A percentile compares a stretch with the other conserved stretches of the same genome.
Conservation (phyloP, 1,140 invertebrate species). For the Papilio dardanus region DNA sequence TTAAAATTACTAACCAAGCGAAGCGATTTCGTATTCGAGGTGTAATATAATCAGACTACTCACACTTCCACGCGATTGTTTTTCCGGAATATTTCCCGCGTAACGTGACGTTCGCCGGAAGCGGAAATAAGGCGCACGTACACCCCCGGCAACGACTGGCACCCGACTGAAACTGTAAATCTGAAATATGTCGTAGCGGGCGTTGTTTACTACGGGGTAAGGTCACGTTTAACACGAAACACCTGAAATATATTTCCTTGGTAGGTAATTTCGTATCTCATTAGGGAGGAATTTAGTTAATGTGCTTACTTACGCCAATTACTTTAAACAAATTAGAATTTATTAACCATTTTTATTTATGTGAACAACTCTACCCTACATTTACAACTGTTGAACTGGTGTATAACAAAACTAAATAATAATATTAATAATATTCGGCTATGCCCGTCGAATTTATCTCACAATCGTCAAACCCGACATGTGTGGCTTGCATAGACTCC, state of each 20-base stretch:
- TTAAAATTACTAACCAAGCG: background rate
- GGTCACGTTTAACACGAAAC: slow-evolving; percentile 22
- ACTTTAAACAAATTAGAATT: too few species aligned
- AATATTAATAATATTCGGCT: too few species aligned
- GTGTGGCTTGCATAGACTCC: too few species aligned
- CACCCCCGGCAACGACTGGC: slow-evolving; percentile 17
- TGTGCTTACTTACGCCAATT: background rate
- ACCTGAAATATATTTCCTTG: background rate
- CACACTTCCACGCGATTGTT: slow-evolving; percentile 10
- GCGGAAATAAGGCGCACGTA: background rate
- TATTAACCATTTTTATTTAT: too few species aligned
- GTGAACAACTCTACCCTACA: background rate
- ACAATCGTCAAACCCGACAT: too few species aligned
- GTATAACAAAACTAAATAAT: too few species aligned
- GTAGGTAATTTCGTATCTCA: slow-evolving; percentile 9
- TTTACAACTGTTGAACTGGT: too few species aligned
- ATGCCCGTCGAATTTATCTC: too few species aligned
- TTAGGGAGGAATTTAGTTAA: slow-evolving; percentile 6
- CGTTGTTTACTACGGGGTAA: slow-evolving; percentile 28
- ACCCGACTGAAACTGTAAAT: slow-evolving; percentile 27
- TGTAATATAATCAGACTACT: slow-evolving; percentile 11
- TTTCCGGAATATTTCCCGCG: slow-evolving; percentile 25
- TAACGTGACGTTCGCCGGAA: slow-evolving; percentile 10
- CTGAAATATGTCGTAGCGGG: slow-evolving; percentile 16
- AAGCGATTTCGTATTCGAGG: background rate